These are phyloP conservation scores for Sarcophaga peregrina DNA, from an alignment of 1,140 invertebrate species.

Conservation along the genomic window DNA sequence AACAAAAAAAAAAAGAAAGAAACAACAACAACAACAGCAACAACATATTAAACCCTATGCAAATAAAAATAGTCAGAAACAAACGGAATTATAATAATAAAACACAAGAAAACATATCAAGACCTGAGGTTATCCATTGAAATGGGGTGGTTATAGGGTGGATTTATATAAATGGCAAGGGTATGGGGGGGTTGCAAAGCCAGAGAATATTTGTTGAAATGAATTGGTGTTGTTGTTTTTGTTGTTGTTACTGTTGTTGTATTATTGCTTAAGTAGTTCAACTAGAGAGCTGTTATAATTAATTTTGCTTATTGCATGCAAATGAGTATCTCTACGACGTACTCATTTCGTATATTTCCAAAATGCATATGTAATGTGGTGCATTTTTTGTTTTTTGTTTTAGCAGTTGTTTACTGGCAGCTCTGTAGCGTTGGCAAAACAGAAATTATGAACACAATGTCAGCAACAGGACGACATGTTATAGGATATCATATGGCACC, in stretches of 20 bases:
- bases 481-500: conserved; percentile 16
- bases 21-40: background rate
- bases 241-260: conserved; percentile 12
- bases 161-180: background rate
- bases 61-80: conserved; percentile 19
- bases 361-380: no score
- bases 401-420: background rate
- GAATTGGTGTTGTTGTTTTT: background rate
- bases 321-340: background rate
- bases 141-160: background rate
- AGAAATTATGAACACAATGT: conserved; percentile 35
- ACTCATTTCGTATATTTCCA: background rate
- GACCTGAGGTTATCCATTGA: conserved; percentile 1
- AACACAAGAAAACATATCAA: background rate
- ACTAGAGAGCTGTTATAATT: conserved; percentile 41
- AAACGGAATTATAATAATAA: conserved; percentile 32
- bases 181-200: background rate
- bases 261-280: conserved; percentile 38
- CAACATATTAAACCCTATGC: background rate
- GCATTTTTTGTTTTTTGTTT: no score
- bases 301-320: conserved; percentile 40
- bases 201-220: conserved; percentile 3
- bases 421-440: background rate
- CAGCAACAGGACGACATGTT: conserved; percentile 30
- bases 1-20: background rate